Evolutionary conservation across 2,888 invertebrate genomes (phyloP), one percentile per base, ranked within the genome.

Genomic region (Nymphalis polychloros): DNA sequence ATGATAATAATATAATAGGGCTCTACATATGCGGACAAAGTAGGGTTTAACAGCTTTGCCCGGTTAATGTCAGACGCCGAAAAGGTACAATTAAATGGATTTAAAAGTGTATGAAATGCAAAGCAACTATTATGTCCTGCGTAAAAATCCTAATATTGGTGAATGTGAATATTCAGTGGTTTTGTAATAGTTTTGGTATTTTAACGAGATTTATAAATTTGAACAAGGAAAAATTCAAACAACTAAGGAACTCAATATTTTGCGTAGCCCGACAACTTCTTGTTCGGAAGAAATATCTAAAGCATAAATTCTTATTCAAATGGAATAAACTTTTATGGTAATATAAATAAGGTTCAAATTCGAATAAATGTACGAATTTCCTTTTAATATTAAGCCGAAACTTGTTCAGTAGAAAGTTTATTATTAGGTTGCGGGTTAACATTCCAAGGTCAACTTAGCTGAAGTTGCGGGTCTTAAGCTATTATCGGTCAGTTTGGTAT

Each of bases 321-420:
- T 55, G 46, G 63, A 63, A 53, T 23, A 49, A 52, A 55, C n/a
- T 59, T 60, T 49, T 61, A 63, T 53, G 17, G 35, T 23, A 19
- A 13, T 63, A 63, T 46, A 41, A 59, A 63, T 63, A 69, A 67
- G 67, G 63, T 55, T 20, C 62, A 55, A 20, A 63, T 67, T 67
- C 27, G 41, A 55, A 47, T 62, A 46, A 60, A 60, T 49, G 31
- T 20, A 52, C 41, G 60, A 67, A 27, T 66, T n/a, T 69, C 67
- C 53, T 60, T 67, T 60, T 69, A 67, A 69, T 59, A 69, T 69
- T 63, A 63, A 67, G 69, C 67, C 52, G 7, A 27, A 66, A 69
- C 55, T 67, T 53, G 63, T 69, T 67, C 31, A 49, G 57, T 59
- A 41, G 61, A 46, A 68, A 71, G 63, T 68, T 71, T 63, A 63